These are phyloP conservation scores for Potamilus streckersoni DNA, from an alignment of 1,140 invertebrate genomes.

Conservation along the genomic window DNA sequence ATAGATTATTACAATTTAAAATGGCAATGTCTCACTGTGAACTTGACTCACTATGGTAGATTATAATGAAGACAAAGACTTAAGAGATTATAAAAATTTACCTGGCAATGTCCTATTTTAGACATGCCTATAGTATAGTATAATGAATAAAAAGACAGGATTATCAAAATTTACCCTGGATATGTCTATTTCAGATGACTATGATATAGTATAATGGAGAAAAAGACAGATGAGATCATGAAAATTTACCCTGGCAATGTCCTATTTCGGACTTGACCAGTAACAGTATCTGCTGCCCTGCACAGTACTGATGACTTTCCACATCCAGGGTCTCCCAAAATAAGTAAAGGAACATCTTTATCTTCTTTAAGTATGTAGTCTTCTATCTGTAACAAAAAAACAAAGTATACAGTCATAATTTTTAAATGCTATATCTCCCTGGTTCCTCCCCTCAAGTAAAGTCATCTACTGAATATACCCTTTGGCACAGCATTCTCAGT, in stretches of 20 bases:
- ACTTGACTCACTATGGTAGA: no score
- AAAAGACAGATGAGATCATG: no score
- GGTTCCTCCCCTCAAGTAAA: no score
- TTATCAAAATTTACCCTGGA: constrained; percentile 35
- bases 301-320: constrained; percentile 62
- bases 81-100: constrained; percentile 18
- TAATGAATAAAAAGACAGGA: no score
- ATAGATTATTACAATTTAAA: constrained; percentile 12
- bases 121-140: no score
- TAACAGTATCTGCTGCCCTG: constrained; percentile 46
- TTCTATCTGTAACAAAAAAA: constrained; percentile 48
- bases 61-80: no score
- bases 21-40: no score
- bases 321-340: constrained; percentile 58
- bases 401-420: not conserved
- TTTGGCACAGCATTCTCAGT: no score
- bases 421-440: not conserved
- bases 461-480: no score
- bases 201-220: no score
- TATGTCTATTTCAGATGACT: constrained; percentile 2
- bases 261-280: constrained; percentile 42
- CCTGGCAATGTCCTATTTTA: constrained; percentile 28
- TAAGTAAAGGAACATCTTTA: constrained; percentile 59
- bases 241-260: constrained; percentile 42
- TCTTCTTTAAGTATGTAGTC: constrained; percentile 59